Evolutionary conservation across 2,113 vertebrate species (phyloP).

Genomic region (Hippocampus comes): DNA sequence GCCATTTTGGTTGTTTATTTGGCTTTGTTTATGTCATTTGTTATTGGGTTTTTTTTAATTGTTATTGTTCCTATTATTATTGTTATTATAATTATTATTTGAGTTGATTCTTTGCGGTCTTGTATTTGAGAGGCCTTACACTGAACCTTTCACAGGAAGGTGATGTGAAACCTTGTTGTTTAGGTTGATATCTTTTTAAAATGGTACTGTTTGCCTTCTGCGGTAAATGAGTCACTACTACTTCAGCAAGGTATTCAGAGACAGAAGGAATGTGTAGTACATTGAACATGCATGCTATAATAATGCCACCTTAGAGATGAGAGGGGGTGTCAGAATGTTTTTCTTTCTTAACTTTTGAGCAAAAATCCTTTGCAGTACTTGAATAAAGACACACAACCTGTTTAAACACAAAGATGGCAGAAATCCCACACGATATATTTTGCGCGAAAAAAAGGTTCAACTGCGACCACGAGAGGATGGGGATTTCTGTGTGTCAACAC

Average conservation of each 20-base stretch:
- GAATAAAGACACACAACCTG: slow-evolving; percentile 66
- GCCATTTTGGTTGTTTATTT: slow-evolving; percentile 43
- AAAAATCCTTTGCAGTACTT: slow-evolving; percentile 74
- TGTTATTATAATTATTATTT: slow-evolving; percentile 20
- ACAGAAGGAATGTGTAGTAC: slow-evolving; percentile 73
- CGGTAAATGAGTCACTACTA: slow-evolving; percentile 71
- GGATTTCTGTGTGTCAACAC: slow-evolving; percentile 43
- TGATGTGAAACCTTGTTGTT: slow-evolving; percentile 69
- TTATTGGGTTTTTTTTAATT: slow-evolving; percentile 12
- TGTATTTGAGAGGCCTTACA: slow-evolving; percentile 79
- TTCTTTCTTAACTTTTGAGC: slow-evolving; percentile 61
- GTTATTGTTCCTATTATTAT: slow-evolving; percentile 5
- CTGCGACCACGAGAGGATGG: slow-evolving; percentile 46
- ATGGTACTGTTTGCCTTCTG: slow-evolving; percentile 81
- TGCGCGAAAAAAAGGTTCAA: slow-evolving; percentile 47
- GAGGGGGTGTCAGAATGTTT: slow-evolving; percentile 60
- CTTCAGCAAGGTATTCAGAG: slow-evolving; percentile 71
- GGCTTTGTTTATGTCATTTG: slow-evolving; percentile 41
- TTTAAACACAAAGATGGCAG: slow-evolving; percentile 20
- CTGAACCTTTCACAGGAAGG: slow-evolving; percentile 67
- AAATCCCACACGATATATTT: slow-evolving; percentile 53
- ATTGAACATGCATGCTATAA: slow-evolving; percentile 46
- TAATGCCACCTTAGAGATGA: slow-evolving; percentile 44
- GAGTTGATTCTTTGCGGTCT: slow-evolving; percentile 69
- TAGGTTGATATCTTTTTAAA: slow-evolving; percentile 62